Evolutionary conservation across 1,140 invertebrate species (phyloP).

Genomic region (Hirudo medicinalis): DNA sequence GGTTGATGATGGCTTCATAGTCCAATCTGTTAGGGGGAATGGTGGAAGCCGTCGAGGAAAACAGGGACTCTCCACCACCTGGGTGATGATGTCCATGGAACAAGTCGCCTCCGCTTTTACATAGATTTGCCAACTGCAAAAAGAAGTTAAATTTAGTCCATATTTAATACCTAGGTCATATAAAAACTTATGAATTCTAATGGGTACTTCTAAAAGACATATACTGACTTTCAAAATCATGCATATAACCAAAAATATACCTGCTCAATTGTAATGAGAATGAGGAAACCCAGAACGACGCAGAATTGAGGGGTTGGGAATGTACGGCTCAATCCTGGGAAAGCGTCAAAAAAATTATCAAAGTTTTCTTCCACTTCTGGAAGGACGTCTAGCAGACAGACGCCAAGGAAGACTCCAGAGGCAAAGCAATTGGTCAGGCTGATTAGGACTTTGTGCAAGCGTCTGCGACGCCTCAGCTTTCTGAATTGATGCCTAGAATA

Average conservation of each 20-base stretch:
- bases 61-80: background rate
- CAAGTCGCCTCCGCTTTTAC: background rate
- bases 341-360: conserved; percentile 3
- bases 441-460: background rate
- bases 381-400: conserved; percentile 38
- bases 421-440: conserved; percentile 35
- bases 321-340: background rate
- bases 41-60: conserved; percentile 6
- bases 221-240: no score
- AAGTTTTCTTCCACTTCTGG: conserved; percentile 34
- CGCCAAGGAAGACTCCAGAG: conserved; percentile 39
- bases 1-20: background rate
- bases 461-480: background rate
- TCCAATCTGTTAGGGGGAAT: background rate
- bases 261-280: conserved; percentile 46
- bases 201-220: no score
- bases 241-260: conserved; percentile 23
- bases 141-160: no score
- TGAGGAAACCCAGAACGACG: conserved; percentile 44
- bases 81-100: background rate
- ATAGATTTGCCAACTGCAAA: no score
- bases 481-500: background rate
- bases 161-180: background rate
- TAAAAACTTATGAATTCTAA: background rate
- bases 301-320: conserved; percentile 45